Evolutionary conservation across 2,888 invertebrate species (phyloP).

Genomic region (Hedya salicella): DNA sequence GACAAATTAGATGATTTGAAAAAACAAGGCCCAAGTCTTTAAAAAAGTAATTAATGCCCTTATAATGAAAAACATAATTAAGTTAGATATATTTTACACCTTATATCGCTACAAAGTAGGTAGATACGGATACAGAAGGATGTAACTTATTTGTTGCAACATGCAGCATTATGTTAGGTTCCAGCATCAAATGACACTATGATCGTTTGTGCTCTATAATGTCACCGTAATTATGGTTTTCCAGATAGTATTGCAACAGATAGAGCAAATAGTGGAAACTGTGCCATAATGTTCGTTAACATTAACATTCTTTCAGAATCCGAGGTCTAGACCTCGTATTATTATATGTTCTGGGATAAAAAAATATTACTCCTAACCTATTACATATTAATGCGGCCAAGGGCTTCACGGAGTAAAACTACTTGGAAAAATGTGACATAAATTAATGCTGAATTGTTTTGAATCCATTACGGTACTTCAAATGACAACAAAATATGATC

Average conservation of each 20-base stretch:
- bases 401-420: constrained; percentile 9
- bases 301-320: neutral
- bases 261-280: constrained; percentile 1
- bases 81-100: no score
- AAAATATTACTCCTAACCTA: no score
- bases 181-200: constrained; percentile 9
- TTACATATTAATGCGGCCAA: constrained; percentile 6
- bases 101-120: no score
- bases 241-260: neutral
- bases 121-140: neutral
- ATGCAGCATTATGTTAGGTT: constrained; percentile 1
- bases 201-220: neutral
- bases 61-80: no score
- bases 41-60: no score
- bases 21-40: no score
- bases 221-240: constrained; percentile 10
- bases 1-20: no score
- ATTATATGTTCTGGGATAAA: no score
- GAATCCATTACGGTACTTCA: no score
- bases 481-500: no score
- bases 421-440: no score
- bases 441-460: no score
- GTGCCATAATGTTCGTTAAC: neutral
- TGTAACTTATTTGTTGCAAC: neutral
- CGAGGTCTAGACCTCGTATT: neutral